Evolutionary conservation across 2,113 vertebrate genomes (phyloP).

Genomic region (Rhinoderma darwinii): DNA sequence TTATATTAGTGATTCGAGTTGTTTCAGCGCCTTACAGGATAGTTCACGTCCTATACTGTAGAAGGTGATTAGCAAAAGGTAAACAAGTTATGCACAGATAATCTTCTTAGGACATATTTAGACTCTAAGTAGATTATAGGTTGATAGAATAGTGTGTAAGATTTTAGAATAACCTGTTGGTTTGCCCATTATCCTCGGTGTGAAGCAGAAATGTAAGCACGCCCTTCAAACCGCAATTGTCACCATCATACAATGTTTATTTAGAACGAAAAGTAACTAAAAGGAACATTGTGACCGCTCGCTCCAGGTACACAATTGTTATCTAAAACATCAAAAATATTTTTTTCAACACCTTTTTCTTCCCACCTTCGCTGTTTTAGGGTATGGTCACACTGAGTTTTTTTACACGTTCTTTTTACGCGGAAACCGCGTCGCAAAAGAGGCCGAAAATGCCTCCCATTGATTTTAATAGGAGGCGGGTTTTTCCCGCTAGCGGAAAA

Average conservation of each 20-base stretch:
- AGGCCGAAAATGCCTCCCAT: no score
- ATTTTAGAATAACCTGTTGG: neutral
- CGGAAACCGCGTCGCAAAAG: no score
- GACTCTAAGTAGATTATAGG: slow-evolving; percentile 31
- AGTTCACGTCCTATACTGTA: neutral
- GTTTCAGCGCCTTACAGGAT: neutral
- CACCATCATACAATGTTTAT: neutral
- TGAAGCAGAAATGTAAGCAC: neutral
- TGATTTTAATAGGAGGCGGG: no score
- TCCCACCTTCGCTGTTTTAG: no score
- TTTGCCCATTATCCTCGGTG: neutral
- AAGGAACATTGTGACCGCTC: neutral
- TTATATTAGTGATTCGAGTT: neutral
- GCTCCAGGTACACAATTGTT: no score
- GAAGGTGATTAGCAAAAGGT: slow-evolving; percentile 8
- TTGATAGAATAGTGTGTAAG: slow-evolving; percentile 5
- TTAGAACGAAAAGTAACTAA: neutral
- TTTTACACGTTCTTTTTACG: no score
- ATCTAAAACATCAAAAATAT: no score
- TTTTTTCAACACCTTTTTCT: no score
- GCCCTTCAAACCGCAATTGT: neutral
- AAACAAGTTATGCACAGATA: slow-evolving; percentile 30
- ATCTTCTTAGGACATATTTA: slow-evolving; percentile 42
- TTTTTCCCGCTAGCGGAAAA: no score
- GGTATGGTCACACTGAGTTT: no score